Evolutionary conservation across 2,888 invertebrate genomes (phyloP), one percentile per base, ranked within the genome.

Genomic region (Agrochola lota): DNA sequence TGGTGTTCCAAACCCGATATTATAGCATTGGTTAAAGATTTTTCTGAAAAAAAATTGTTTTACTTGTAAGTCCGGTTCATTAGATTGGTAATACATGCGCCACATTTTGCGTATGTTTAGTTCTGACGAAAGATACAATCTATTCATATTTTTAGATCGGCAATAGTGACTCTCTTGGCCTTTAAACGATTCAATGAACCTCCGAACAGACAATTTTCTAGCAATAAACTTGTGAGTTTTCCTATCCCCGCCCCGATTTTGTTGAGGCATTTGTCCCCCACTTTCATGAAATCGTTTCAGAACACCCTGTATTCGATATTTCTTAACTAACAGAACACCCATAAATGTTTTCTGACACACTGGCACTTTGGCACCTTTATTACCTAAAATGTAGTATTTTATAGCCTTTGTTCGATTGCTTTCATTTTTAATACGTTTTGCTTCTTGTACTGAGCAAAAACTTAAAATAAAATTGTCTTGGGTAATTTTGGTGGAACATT

Each of bases 151-250:
- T 67, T 67, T 67, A 66, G 46, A 46, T 66, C 66, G 66, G 3
- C 66, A 66, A 66, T 77, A 80, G 66, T 77, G 80, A 60, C 71
- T 67, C 30, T 80, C 74, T 55, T 68, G 57, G 26, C 64, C 71
- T 71, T 69, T 62, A 68, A 83, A 83, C 46, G 55, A 66, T 68
- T 83, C 80, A 66, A 78, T 80, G 62, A 78, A 83, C 73, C 71
- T 71, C 52, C 75, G 64, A 20, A 78, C 76, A 67, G 72, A 71
- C 52, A 74, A 43, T 71, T 30, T 30, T 30, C 2, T 30, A 30
- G 30, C 30, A 30, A 30, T 30, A 30, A 30, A 30, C 30, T 30
- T 30, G 30, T 30, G 1, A 30, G 30, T 30, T 30, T 30, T 30
- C 30, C 30, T 30, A 30, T 30, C 30, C 30, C 30, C 30, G 30